Conservation (phyloP, 35 echinoderm and acorn worm species). For the Anneissia japonica region DNA sequence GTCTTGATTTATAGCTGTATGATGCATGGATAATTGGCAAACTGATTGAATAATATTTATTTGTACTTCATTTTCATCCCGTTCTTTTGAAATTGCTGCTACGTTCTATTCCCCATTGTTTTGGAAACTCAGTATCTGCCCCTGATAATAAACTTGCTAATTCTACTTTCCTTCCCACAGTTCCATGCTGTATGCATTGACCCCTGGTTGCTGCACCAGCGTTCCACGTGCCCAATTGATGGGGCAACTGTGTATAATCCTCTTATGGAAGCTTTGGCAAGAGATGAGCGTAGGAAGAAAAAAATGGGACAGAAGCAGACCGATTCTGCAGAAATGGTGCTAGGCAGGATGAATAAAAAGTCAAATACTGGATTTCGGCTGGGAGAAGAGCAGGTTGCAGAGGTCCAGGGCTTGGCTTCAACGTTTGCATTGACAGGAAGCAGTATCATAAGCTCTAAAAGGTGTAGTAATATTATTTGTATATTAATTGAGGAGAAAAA, state of each 20-base stretch:
- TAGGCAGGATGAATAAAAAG: slow-evolving; percentile 1
- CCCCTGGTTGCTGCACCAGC: slow-evolving; percentile 82
- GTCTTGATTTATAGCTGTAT: background rate
- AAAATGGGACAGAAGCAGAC: background rate
- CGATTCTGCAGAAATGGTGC: background rate
- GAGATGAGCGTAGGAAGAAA: background rate
- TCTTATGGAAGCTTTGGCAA: slow-evolving; percentile 14
- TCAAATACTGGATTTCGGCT: background rate
- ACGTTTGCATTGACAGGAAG: slow-evolving; percentile 33
- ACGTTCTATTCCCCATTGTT: background rate
- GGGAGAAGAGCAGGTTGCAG: slow-evolving; percentile 14
- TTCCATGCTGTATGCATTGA: slow-evolving; percentile 84
- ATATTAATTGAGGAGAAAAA: too few relatives aligned
- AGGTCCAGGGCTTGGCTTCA: background rate
- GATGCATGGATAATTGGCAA: background rate
- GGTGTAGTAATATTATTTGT: too few relatives aligned
- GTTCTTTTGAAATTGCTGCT: background rate
- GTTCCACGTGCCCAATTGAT: slow-evolving; percentile 89
- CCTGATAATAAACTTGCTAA: background rate
- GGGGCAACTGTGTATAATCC: slow-evolving; percentile 83
- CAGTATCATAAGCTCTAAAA: background rate
- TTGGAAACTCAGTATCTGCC: background rate
- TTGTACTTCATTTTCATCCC: background rate
- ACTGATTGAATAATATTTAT: background rate
- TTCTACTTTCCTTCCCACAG: slow-evolving; percentile 26